Conservation (phyloP, 2,797 vertebrate species). For the Semaprochilodus insignis region DNA sequence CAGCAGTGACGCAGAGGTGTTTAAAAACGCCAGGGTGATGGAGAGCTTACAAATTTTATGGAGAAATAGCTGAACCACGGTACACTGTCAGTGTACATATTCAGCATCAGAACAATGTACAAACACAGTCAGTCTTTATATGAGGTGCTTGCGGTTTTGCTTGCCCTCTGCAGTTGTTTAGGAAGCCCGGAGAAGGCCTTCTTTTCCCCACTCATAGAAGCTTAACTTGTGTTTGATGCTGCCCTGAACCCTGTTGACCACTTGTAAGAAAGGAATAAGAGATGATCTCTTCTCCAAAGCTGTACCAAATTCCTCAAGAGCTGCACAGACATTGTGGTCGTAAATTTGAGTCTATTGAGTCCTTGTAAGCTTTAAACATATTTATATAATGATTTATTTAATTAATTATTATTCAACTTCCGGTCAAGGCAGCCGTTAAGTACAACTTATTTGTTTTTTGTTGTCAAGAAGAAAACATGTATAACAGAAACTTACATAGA, state of each 20-base stretch:
- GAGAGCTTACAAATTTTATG: too few relatives aligned
- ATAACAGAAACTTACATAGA: too few relatives aligned
- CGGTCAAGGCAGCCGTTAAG: too few relatives aligned
- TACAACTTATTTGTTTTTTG: too few relatives aligned
- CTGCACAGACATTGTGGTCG: conserved; percentile 34
- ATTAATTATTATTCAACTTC: too few relatives aligned
- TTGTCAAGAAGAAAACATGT: too few relatives aligned
- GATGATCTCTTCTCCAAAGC: not conserved
- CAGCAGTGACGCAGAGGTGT: too few relatives aligned
- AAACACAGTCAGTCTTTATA: not conserved
- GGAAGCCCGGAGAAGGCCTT: not conserved
- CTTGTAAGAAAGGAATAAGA: conserved; percentile 31
- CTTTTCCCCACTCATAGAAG: not conserved
- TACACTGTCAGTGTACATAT: too few relatives aligned
- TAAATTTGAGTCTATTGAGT: not conserved
- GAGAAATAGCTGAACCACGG: too few relatives aligned
- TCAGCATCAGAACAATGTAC: too few relatives aligned
- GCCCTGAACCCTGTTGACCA: conserved; percentile 42
- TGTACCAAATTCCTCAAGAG: conserved; percentile 46
- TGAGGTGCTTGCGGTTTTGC: not conserved
- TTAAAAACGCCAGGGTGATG: too few relatives aligned
- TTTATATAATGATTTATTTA: too few relatives aligned
- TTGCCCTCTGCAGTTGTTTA: not conserved
- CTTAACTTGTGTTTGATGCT: conserved; percentile 1
- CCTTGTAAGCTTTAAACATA: not conserved